phyloP scores from a whole-genome alignment of 2,113 vertebrate genomes.

The Okapia johnstoni region DNA sequence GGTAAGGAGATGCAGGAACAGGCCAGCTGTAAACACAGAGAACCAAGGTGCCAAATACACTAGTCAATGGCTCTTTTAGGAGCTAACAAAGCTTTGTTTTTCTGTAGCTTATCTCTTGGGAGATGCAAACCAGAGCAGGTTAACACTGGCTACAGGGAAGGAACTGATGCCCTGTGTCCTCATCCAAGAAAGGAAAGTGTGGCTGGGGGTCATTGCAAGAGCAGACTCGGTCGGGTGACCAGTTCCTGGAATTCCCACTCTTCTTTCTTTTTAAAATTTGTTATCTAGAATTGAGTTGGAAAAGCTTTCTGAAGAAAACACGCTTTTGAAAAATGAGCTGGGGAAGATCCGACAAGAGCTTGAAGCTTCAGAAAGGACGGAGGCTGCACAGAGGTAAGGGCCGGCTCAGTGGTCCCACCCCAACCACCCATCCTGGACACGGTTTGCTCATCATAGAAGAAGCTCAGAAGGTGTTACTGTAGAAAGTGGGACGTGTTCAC shows the following conservation, averaged over 20 bases:
- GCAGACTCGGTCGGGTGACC: not conserved
- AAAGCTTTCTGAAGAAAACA: conserved; percentile 82
- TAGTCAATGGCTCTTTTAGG: not conserved
- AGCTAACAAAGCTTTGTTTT: not conserved
- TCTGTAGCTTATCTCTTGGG: not conserved
- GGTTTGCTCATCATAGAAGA: not conserved
- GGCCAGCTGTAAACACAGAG: not conserved
- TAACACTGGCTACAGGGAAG: not conserved
- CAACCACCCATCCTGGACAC: rapidly evolving
- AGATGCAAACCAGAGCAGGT: not conserved
- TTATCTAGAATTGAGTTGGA: conserved; percentile 79
- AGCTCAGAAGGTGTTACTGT: not conserved
- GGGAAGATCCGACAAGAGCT: conserved; percentile 81
- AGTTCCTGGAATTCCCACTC: not conserved
- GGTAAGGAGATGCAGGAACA: not conserved
- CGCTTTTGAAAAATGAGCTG: conserved; percentile 79
- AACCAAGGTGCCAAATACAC: not conserved
- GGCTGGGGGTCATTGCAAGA: not conserved
- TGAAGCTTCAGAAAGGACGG: conserved; percentile 75
- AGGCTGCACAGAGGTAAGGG: conserved; percentile 76
- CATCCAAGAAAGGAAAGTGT: not conserved
- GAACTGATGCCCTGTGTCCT: not conserved
- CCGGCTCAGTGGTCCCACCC: not conserved
- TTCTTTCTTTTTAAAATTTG: not conserved
- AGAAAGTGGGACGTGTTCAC: not conserved